Base-by-base conservation (phyloP, 2,888 invertebrate genomes). In the Drosophila acutilabella region DNA sequence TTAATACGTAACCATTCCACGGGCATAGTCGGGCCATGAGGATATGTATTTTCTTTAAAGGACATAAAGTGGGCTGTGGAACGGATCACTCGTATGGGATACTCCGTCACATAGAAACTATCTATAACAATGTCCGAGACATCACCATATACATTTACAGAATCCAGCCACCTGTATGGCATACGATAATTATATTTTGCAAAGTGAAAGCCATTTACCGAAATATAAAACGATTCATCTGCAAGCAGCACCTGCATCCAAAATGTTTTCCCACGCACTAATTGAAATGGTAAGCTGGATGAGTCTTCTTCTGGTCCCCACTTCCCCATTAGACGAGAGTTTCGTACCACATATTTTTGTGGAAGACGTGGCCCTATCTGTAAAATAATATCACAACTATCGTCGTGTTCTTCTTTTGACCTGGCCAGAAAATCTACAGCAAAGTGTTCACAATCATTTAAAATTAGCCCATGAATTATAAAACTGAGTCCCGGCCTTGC, bases 321-420 rank as follows among this genome's bases (percentile, higher is more conserved):
- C 59, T 92, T 93, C 52, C 94, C 94, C 74, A 94, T 94, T 11
- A 94, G 86, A 23, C 94, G 93, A 0, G 94, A 93, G 90, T 97
- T 97, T 72, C 97, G 93, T 1, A 96, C 96, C 8, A 97, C 94
- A 84, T 95, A 95, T 62, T 94, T 94, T 84, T 96, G 95, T 56
- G 95, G 95, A 59, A 96, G 91, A 11, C 97, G 95, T 2, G 96
- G 95, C 90, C 96, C 96, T 84, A 97, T 94, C 89, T 97, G 96
- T 13, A 97, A 93, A 0, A 95, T 95, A 30, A 96, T 93, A 80
- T 95, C 95, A n/a, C n/a, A 44, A 11, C 11, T 23, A 1, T 53
- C 33, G 10, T 26, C 45, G 1, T 14, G 6, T 10, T 66, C 5
- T 1, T 10, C 16, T n/a, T 44, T 56, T 10, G 6, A n/a, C 7